phyloP scores from a whole-genome alignment of 2,797 vertebrate genomes.

The Champsocephalus gunnari region DNA sequence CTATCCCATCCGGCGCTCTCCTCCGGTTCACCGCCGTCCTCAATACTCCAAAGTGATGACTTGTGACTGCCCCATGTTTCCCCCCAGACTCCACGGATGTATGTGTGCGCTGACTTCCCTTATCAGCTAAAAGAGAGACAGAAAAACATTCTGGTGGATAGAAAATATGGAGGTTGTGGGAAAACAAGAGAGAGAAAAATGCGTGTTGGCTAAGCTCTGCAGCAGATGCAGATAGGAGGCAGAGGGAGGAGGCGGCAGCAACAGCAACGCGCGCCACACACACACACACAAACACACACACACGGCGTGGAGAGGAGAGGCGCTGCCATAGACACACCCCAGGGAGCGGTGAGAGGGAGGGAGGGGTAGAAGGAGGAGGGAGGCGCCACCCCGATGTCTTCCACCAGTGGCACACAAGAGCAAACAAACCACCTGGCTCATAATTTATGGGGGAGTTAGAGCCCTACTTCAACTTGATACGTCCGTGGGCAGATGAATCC shows the following conservation, averaged over 20 bases:
- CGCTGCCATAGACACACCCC: constrained; percentile 79
- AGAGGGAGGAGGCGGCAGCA: constrained; percentile 62
- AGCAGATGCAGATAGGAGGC: constrained; percentile 77
- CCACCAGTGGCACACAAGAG: constrained; percentile 61
- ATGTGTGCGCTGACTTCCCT: constrained; percentile 47
- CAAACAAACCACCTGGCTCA: constrained; percentile 69
- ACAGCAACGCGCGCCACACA: constrained; percentile 46
- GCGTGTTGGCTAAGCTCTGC: constrained; percentile 76
- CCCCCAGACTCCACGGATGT: constrained; percentile 32
- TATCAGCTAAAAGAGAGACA: constrained; percentile 19
- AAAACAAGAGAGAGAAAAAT: constrained; percentile 26
- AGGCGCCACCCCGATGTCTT: constrained; percentile 58
- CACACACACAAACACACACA: constrained; percentile 38
- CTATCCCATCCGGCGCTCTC: constrained; percentile 70
- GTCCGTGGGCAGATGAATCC: constrained; percentile 66
- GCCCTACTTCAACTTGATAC: constrained; percentile 75
- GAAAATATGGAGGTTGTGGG: constrained; percentile 25
- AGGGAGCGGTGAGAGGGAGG: constrained; percentile 65
- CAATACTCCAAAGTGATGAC: constrained; percentile 68
- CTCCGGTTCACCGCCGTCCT: constrained; percentile 59
- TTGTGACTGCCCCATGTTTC: constrained; percentile 49
- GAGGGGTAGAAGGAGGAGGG: constrained; percentile 33
- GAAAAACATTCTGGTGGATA: constrained; percentile 7
- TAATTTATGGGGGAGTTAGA: constrained; percentile 72
- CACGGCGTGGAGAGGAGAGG: constrained; percentile 52